Conservation (phyloP, 1,140 invertebrate genomes). For the Mylabris phalerata region DNA sequence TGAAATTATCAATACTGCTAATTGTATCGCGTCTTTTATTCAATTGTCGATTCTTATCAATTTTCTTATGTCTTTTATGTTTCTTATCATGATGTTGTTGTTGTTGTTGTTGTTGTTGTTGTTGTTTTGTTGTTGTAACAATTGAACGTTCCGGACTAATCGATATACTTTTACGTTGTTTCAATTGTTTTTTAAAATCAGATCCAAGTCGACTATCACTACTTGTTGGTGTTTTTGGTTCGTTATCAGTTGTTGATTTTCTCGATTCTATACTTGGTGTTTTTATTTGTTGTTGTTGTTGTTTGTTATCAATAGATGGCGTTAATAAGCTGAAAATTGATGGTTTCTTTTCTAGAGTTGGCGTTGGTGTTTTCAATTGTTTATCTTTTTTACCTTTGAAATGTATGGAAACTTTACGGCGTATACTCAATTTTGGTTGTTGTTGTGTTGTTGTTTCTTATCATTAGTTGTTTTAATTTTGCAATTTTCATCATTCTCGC, state of each 20-base stretch:
- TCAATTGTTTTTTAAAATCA: slow-evolving; percentile 12
- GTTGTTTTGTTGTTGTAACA: slow-evolving; percentile 28
- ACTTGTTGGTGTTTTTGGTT: slow-evolving; percentile 30
- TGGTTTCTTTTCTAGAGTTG: slow-evolving; percentile 14
- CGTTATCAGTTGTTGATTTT: slow-evolving; percentile 25
- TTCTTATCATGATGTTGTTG: slow-evolving; percentile 18
- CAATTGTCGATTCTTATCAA: slow-evolving; percentile 22
- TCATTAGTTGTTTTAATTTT: slow-evolving; percentile 37
- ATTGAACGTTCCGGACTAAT: slow-evolving; percentile 29
- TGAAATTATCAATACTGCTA: slow-evolving; percentile 19
- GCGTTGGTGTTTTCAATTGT: slow-evolving; percentile 16
- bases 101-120: neutral
- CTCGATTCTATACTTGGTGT: slow-evolving; percentile 34
- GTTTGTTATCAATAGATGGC: too few relatives aligned
- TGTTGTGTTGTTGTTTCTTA: slow-evolving; percentile 20
- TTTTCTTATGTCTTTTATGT: slow-evolving; percentile 36
- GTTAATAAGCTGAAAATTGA: slow-evolving; percentile 24
- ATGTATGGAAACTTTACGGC: slow-evolving; percentile 38
- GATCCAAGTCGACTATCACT: slow-evolving; percentile 24
- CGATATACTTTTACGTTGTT: slow-evolving; percentile 33
- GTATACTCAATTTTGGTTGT: slow-evolving; percentile 31
- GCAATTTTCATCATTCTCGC: slow-evolving; percentile 45
- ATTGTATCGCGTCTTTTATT: slow-evolving; percentile 21
- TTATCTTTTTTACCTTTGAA: slow-evolving; percentile 40
- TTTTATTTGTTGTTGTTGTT: slow-evolving; percentile 23